Base-by-base conservation (phyloP, 2,113 vertebrate genomes). In the Beaufortia kweichowensis region DNA sequence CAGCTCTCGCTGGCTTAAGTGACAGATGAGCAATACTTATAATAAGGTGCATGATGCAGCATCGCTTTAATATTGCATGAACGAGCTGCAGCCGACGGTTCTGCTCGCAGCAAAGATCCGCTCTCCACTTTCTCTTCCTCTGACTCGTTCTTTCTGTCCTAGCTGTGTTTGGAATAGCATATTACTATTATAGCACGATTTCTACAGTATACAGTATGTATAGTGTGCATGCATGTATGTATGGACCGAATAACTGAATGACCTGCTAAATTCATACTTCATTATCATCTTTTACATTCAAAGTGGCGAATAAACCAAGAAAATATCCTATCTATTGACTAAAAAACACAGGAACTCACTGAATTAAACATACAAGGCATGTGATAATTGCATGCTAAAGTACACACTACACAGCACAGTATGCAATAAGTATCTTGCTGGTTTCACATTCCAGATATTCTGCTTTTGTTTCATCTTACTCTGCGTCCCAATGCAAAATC, bases 21-120 rank as follows among this genome's bases (percentile, higher is more conserved):
- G 79, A 81, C 79, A 81, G 79, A 71, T 76, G 79, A 71, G 66
- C 65, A 77, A 81, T 81, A 33, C 66, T 77, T 60, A 57, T 81
- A 81, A 81, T 81, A 77, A 76, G 72, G 48, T 46, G 65, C 46
- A 76, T 71, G 79, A 81, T 71, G 74, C 74, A 77, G 73, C 68
- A 62, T 35, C n/a, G 39, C 73, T 63, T 81, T 81, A 81, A 77
- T 77, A 71, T 65, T 71, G 48, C 79, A 72, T 81, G 74, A 81
- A 63, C 39, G 53, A 61, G 65, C 63, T 56, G 64, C 64, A 61
- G 60, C 72, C 56, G 9, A 28, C 46, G 21, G 65, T 31, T 26
- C 21, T 55, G 14, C 29, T 35, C 35, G 21, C 50, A 70, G 67
- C 67, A 39, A 55, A 35, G 11, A 24, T 50, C 23, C 23, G n/a